phyloP scores from a whole-genome alignment of 1,140 invertebrate genomes.

The Telenomus remus region DNA sequence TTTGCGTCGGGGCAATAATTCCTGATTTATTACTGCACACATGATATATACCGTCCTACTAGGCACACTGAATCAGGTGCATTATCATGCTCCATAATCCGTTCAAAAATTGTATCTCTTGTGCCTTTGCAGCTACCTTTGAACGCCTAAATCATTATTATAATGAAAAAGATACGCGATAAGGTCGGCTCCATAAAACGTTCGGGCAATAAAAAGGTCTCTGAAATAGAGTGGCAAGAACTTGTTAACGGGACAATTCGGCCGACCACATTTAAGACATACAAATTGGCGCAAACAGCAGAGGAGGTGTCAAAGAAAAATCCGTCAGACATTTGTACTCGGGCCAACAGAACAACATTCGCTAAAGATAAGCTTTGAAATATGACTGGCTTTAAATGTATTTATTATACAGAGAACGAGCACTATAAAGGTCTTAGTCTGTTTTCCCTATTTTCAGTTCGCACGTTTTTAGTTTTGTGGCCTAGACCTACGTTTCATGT shows the following conservation, averaged over 20 bases:
- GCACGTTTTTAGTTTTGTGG: constrained; percentile 18
- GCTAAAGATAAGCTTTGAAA: constrained; percentile 20
- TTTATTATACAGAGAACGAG: constrained; percentile 14
- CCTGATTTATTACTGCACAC: constrained; percentile 45
- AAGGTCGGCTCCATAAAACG: no score
- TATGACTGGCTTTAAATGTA: constrained; percentile 9
- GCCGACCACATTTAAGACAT: no score
- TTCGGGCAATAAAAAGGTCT: no score
- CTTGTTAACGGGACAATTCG: no score
- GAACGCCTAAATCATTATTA: constrained; percentile 4
- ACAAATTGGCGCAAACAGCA: no score
- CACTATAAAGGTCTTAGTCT: constrained; percentile 8
- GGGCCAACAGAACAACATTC: background rate
- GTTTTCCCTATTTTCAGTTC: constrained; percentile 12
- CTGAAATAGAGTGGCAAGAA: no score
- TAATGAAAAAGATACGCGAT: no score
- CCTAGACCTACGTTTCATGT: constrained; percentile 9
- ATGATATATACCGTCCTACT: constrained; percentile 35
- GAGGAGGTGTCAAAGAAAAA: constrained; percentile 2
- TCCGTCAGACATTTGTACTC: background rate
- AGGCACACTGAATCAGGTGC: constrained; percentile 33
- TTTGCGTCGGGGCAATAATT: constrained; percentile 46
- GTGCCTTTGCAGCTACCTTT: constrained; percentile 2
- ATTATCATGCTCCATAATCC: constrained; percentile 41
- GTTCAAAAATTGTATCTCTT: constrained; percentile 29